phyloP scores from a whole-genome alignment of 1,140 invertebrate genomes.

The Cyclina sinensis region DNA sequence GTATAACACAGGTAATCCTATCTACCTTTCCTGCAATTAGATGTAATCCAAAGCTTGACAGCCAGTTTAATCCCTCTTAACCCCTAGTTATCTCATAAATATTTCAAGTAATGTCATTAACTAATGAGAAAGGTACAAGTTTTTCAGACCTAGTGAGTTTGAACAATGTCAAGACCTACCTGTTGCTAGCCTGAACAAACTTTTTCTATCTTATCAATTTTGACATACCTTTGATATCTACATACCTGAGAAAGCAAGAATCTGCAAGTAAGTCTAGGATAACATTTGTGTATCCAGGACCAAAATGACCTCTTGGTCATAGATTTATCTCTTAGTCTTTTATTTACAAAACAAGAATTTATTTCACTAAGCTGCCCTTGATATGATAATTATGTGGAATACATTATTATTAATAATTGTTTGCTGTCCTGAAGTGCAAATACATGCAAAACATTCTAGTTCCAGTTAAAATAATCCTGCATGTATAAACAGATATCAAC shows the following conservation, averaged over 20 bases:
- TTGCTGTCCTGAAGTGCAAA: too few species aligned
- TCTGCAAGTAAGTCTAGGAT: background rate
- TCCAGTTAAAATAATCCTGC: too few species aligned
- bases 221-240: conserved; percentile 18
- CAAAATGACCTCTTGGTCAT: background rate
- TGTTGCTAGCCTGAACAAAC: background rate
- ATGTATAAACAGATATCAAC: too few species aligned
- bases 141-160: background rate
- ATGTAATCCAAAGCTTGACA: background rate
- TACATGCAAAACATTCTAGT: too few species aligned
- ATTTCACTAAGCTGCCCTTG: too few species aligned
- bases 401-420: too few species aligned
- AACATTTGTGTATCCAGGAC: conserved; percentile 1
- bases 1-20: background rate
- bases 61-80: conserved; percentile 15
- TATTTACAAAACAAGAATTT: background rate
- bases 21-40: conserved; percentile 19
- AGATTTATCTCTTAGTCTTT: background rate
- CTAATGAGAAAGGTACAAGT: background rate
- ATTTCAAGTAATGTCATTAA: conserved; percentile 21
- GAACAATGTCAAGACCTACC: background rate
- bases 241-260: background rate
- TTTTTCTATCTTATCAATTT: background rate
- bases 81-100: background rate
- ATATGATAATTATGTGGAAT: too few species aligned